Base-by-base conservation (phyloP, 2,888 invertebrate genomes). In the Noctua janthina region DNA sequence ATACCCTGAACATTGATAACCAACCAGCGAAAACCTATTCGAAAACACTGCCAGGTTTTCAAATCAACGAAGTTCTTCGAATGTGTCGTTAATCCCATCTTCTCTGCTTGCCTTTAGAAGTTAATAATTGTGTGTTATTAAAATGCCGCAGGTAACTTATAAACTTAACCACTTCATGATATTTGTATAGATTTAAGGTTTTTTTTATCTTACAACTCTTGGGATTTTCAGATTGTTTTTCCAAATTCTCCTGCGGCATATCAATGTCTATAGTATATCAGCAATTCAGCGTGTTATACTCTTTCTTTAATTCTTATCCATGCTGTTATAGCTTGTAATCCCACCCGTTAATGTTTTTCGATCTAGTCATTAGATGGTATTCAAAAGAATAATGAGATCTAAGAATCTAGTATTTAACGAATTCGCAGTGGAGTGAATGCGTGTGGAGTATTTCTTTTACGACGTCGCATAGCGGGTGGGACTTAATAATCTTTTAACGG, bases 21-120 rank as follows among this genome's bases (percentile, higher is more conserved):
- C 54, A 77, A 87, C 80, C 80, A 85, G 87, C 85, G 66, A 35
- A 74, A 20, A 66, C 76, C 87, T 64, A 79, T 54, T 71, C 10
- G 3, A 49, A n/a, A 29, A 66, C 86, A 86, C 84, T 83, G 80
- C 71, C 80, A 80, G 10, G 43, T 43, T 54, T 72, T 56, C 2
- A 35, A 54, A 46, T n/a, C n/a, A 62, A 64, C 11, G 46, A 71
- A 66, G 35, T 54, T 66, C 10, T 49, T 11, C 54, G 46, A 62
- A 35, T 64, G 3, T 74, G 29, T 29, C 23, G 29, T 62, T 56
- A 23, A 20, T 1, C 62, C 56, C 35, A 46, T 29, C 39, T 20
- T 51, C n/a, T 85, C 78, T 86, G 82, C 82, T 82, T 82, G n/a
- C 81, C n/a, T 43, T 81, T 81, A 81, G 51, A 54, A 56, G 6